These are phyloP conservation scores for Chaetura pelagica DNA, from an alignment of 2,113 vertebrate genomes.

Conservation along the genomic window DNA sequence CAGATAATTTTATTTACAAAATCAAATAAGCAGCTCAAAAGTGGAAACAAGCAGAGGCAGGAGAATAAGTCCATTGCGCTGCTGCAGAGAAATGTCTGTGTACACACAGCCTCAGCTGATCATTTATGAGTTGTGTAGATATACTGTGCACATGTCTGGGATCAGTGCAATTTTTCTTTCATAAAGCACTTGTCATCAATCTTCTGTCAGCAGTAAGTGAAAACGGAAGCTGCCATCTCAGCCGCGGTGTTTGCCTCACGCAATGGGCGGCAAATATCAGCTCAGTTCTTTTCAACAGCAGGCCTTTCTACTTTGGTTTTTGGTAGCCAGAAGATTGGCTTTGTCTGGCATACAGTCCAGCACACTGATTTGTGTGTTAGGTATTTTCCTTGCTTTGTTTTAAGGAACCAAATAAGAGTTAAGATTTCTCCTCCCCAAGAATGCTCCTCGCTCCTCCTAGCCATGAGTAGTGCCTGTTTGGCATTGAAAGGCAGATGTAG, in stretches of 20 bases:
- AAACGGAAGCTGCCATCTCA: constrained; percentile 70
- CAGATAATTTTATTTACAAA: not conserved
- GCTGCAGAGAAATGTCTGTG: not conserved
- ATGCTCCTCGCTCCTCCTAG: not conserved
- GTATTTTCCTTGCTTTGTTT: constrained; percentile 28
- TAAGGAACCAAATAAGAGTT: not conserved
- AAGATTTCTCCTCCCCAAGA: constrained; percentile 34
- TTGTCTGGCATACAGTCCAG: constrained; percentile 48
- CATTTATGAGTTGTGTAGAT: constrained; percentile 37
- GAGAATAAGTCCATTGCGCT: not conserved
- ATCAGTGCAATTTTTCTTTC: constrained; percentile 45
- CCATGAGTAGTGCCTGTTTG: not conserved
- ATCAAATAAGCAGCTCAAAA: not conserved
- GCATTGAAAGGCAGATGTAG: not conserved
- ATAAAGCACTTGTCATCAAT: constrained; percentile 61
- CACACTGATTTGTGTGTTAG: constrained; percentile 28
- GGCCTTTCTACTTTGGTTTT: constrained; percentile 36
- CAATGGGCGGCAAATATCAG: constrained; percentile 38
- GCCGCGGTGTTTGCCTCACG: constrained; percentile 17
- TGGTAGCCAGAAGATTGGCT: constrained; percentile 58
- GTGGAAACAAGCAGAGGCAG: not conserved
- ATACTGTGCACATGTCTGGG: not conserved
- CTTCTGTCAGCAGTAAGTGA: constrained; percentile 58
- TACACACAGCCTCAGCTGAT: constrained; percentile 10
- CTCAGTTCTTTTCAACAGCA: constrained; percentile 48